Conservation (phyloP, 2,113 vertebrate species). For the Tragelaphus strepsiceros region DNA sequence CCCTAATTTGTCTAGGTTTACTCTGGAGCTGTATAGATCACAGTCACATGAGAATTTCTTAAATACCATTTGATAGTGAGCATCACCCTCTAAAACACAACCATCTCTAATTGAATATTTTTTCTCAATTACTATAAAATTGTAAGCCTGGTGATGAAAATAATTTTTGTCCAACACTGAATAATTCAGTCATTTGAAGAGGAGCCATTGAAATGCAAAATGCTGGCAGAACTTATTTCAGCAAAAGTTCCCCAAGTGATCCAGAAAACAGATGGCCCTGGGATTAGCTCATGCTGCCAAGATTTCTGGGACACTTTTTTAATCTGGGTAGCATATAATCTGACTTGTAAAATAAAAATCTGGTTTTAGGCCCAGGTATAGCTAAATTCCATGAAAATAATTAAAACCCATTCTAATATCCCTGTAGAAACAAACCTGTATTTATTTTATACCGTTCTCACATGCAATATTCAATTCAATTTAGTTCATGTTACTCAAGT, state of each 20-base stretch:
- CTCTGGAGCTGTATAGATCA: not conserved
- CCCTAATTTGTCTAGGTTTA: not conserved
- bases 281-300: conserved; percentile 31
- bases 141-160: conserved; percentile 10
- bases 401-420: not conserved
- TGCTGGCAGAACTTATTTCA: conserved; percentile 52
- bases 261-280: conserved; percentile 55
- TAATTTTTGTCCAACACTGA: conserved; percentile 57
- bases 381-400: conserved; percentile 14
- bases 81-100: not conserved
- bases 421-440: not conserved
- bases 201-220: conserved; percentile 31
- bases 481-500: not conserved
- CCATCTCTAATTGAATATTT: not conserved
- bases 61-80: not conserved
- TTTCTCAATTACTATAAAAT: conserved; percentile 27
- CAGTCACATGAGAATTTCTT: not conserved
- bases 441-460: not conserved
- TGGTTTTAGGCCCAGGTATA: not conserved
- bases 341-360: conserved; percentile 41
- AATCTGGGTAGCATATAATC: conserved; percentile 49
- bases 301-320: conserved; percentile 42
- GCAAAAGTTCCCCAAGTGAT: conserved; percentile 31
- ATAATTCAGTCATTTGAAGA: conserved; percentile 62
- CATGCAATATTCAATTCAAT: not conserved